Percentiles rank a stretch among this genome's conserved stretches.
Evolutionary conservation across 1,140 invertebrate species (phyloP).

Genomic region (Stegodyphus dumicola): DNA sequence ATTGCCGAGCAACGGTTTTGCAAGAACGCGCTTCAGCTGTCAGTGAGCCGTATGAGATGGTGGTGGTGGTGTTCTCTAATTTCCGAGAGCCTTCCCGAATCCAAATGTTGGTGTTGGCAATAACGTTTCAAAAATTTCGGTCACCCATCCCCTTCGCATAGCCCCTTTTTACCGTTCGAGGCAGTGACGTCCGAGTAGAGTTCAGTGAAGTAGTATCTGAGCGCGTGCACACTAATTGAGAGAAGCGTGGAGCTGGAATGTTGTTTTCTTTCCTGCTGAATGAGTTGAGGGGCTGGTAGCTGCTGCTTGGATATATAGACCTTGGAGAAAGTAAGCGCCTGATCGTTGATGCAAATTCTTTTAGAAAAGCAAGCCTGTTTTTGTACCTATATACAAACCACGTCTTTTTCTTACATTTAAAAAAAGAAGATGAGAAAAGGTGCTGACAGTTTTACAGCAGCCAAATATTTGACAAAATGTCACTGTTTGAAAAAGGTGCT

Average conservation of each 20-base stretch:
- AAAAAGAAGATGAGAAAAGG: too few relatives aligned
- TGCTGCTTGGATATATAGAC: too few relatives aligned
- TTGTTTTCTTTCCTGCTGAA: constrained; percentile 4
- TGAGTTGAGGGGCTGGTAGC: too few relatives aligned
- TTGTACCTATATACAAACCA: too few relatives aligned
- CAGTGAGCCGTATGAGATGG: neutral
- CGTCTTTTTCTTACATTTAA: too few relatives aligned
- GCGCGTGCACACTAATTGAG: constrained; percentile 53
- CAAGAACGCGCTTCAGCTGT: constrained; percentile 47
- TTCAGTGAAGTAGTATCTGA: neutral
- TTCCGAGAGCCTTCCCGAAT: constrained; percentile 6
- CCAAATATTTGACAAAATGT: too few relatives aligned
- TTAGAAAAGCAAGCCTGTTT: too few relatives aligned
- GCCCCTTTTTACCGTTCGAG: neutral
- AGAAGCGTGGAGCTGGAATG: constrained; percentile 19
- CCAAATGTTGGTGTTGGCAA: constrained; percentile 49
- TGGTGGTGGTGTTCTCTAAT: constrained; percentile 9
- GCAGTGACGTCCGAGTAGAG: neutral
- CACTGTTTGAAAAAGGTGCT: too few relatives aligned
- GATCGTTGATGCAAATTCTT: too few relatives aligned
- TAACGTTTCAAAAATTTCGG: constrained; percentile 33
- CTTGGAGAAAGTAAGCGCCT: too few relatives aligned
- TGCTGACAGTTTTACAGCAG: too few relatives aligned
- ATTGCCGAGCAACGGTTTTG: constrained; percentile 51
- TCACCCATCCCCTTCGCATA: too few relatives aligned